Evolutionary conservation across 2,113 vertebrate species (phyloP).

Genomic region (Callithrix jacchus): DNA sequence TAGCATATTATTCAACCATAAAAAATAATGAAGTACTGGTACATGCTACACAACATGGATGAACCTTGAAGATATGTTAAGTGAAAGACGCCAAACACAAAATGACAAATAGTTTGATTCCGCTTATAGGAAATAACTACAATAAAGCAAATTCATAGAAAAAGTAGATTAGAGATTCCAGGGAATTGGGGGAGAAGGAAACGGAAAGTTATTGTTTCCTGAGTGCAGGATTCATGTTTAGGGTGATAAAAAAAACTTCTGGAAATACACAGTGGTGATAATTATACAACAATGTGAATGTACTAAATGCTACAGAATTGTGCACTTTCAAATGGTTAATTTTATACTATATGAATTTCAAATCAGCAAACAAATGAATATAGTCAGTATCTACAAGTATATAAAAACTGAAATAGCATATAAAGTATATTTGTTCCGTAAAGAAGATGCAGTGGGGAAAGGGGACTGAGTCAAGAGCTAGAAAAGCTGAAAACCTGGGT

Average conservation of each 20-base stretch:
- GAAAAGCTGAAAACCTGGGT: constrained; percentile 29
- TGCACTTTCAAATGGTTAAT: constrained; percentile 26
- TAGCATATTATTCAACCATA: background rate
- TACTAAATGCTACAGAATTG: background rate
- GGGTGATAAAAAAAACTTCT: background rate
- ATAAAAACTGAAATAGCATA: constrained; percentile 27
- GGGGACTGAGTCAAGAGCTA: background rate
- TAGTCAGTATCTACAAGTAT: background rate
- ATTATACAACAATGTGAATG: background rate
- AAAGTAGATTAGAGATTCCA: background rate
- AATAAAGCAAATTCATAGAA: constrained; percentile 34
- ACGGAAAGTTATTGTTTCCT: background rate
- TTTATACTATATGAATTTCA: constrained; percentile 37
- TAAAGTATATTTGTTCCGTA: background rate
- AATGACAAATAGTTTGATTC: constrained; percentile 11
- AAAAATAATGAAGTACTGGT: background rate
- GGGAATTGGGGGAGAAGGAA: background rate
- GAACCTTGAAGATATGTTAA: constrained; percentile 18
- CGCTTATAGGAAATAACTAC: background rate
- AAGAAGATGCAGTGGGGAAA: background rate
- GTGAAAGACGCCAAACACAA: background rate
- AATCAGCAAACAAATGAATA: constrained; percentile 13
- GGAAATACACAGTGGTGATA: background rate
- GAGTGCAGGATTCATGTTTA: background rate
- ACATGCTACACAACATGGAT: background rate